These are phyloP conservation scores for Rotaria macrura DNA, from an alignment of 2,888 invertebrate genomes.

Conservation along the genomic window DNA sequence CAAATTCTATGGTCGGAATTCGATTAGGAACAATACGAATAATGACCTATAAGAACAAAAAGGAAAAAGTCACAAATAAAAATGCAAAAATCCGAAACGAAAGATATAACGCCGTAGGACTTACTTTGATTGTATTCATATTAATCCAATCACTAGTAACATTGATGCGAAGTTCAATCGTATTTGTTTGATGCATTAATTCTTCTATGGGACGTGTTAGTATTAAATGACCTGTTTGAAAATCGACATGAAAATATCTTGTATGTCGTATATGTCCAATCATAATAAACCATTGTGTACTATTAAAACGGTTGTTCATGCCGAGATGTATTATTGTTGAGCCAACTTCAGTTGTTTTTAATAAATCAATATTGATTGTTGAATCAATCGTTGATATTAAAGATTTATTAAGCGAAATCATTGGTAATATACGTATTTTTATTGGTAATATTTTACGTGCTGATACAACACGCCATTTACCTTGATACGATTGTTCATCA, in stretches of 20 bases:
- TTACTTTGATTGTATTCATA: neutral
- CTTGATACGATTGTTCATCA: neutral
- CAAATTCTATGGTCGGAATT: neutral
- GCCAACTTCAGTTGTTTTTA: neutral
- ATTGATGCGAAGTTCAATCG: neutral
- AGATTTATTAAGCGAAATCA: neutral
- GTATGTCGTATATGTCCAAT: neutral
- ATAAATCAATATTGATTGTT: neutral
- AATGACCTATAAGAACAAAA: neutral
- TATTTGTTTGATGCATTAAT: neutral
- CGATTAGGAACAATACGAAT: neutral
- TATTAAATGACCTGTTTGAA: neutral
- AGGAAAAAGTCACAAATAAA: too few relatives aligned
- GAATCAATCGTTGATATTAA: neutral
- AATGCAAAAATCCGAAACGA: too few relatives aligned
- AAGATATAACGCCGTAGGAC: too few relatives aligned
- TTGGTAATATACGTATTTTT: neutral
- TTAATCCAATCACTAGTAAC: neutral
- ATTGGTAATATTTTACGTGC: neutral
- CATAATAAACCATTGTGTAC: neutral
- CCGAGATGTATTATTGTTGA: neutral
- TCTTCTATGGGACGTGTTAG: neutral
- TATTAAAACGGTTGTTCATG: neutral
- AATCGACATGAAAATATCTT: conserved; percentile 1
- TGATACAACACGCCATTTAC: neutral